Evolutionary conservation across 2,113 vertebrate species (phyloP).

Genomic region (Spea bombifrons): DNA sequence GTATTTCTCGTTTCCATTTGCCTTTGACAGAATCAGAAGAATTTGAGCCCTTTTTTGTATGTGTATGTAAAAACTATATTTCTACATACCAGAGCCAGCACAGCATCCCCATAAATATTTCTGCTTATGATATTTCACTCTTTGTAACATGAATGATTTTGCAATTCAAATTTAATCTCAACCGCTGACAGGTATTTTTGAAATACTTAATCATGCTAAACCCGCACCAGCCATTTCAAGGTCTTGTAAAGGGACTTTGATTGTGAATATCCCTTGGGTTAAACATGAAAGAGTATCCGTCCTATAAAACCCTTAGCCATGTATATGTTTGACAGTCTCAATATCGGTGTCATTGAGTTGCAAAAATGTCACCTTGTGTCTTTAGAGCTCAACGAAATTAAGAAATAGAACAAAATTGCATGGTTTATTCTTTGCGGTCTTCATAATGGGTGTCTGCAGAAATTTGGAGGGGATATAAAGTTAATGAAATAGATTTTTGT

Average conservation of each 20-base stretch:
- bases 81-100: neutral
- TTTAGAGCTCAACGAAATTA: neutral
- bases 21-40: constrained; percentile 5
- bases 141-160: constrained; percentile 38
- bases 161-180: constrained; percentile 35
- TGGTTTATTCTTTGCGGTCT: no score
- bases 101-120: neutral
- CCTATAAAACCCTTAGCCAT: constrained; percentile 36
- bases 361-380: constrained; percentile 22
- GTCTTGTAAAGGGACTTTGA: constrained; percentile 40
- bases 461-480: no score
- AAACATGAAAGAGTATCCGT: constrained; percentile 31
- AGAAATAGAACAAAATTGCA: neutral
- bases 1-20: constrained; percentile 29
- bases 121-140: constrained; percentile 23
- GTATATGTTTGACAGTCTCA: constrained; percentile 11
- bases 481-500: no score
- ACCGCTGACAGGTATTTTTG: constrained; percentile 26
- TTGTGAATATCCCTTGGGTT: constrained; percentile 41
- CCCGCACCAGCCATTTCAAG: constrained; percentile 37
- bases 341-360: constrained; percentile 20
- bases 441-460: no score
- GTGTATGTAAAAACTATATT: neutral
- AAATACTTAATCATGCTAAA: constrained; percentile 47
- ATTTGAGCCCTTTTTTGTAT: neutral